Percentiles rank a stretch among this genome's conserved stretches.
phyloP scores from a whole-genome alignment of 2,888 invertebrate genomes.

The Matsumyia berberina region DNA sequence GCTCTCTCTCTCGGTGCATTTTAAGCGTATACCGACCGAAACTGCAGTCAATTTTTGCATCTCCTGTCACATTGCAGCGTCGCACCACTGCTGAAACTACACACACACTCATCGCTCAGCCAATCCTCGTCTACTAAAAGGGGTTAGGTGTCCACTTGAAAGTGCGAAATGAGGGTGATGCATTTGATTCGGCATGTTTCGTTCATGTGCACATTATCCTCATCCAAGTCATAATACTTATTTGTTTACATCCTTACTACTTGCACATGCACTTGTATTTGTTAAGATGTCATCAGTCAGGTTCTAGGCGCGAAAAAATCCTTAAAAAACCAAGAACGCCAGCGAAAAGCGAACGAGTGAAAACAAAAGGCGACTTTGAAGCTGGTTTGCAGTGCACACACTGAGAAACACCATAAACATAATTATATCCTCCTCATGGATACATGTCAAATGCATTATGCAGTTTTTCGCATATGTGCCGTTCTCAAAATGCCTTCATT shows the following conservation, averaged over 20 bases:
- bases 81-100: constrained; percentile 47
- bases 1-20: constrained; percentile 32
- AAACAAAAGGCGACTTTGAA: constrained; percentile 65
- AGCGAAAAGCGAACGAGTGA: constrained; percentile 24
- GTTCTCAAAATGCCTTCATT: constrained; percentile 79
- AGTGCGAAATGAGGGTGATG: constrained; percentile 74
- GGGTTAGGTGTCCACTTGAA: constrained; percentile 70
- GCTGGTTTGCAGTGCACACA: constrained; percentile 47
- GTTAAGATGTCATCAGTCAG: constrained; percentile 73
- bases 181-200: constrained; percentile 74
- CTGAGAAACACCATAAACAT: constrained; percentile 67
- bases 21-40: constrained; percentile 49
- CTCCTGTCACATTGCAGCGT: constrained; percentile 37
- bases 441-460: constrained; percentile 76
- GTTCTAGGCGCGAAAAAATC: constrained; percentile 47
- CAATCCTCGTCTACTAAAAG: constrained; percentile 66
- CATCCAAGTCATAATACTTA: constrained; percentile 59
- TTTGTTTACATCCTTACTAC: constrained; percentile 76
- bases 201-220: constrained; percentile 68
- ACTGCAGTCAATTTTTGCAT: constrained; percentile 64
- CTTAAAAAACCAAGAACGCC: constrained; percentile 35
- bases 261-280: constrained; percentile 73
- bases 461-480: constrained; percentile 73
- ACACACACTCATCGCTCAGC: constrained; percentile 45
- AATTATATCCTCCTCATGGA: constrained; percentile 67